Base-by-base conservation (phyloP, 2,113 vertebrate genomes). In the Takifugu bimaculatus region DNA sequence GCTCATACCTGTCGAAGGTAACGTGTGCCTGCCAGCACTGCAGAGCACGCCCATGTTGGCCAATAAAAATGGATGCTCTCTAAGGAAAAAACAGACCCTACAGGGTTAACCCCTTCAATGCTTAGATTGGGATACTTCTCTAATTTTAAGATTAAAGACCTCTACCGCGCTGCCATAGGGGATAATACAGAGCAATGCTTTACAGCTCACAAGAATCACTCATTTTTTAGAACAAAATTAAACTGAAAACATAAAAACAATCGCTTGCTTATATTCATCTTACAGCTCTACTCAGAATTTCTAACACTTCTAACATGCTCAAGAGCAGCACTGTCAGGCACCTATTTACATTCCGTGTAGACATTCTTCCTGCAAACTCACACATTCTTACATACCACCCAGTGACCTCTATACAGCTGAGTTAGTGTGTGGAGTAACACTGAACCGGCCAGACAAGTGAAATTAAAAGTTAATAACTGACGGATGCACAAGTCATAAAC, bases 1-100 rank as follows among this genome's bases (percentile, higher is more conserved):
- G 71, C 70, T 87, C 79, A 77, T 73, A 90, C 87, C 91, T 93
- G 85, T 91, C 88, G 85, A 86, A 89, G 84, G 80, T 93, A 91
- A 69, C 27, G 69, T 58, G 71, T 76, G 70, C 84, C 84, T 87
- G 77, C 63, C 87, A 68, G 62, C 4, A 3, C 49, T 26, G 26
- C 51, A 49, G 75, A 66, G 15, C 85, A 87, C 84, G 57, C 86
- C 85, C 79, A 82, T 28, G 51, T 70, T 63, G 60, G 64, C 76
- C 74, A 87, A 85, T 84, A 75, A 79, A 79, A 72, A 13, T 4
- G 48, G 78, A 66, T 68, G 29, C 57, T 65, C 60, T 51, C 5
- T 20, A 48, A 53, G 32, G 53, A 55, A 43, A 13, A 28, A 50
- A 62, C 54, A 50, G 20, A 27, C 26, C 29, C 44, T 29, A 28